These are phyloP conservation scores for Dendrocopos noguchii DNA, from an alignment of 2,113 vertebrate genomes.

Conservation along the genomic window DNA sequence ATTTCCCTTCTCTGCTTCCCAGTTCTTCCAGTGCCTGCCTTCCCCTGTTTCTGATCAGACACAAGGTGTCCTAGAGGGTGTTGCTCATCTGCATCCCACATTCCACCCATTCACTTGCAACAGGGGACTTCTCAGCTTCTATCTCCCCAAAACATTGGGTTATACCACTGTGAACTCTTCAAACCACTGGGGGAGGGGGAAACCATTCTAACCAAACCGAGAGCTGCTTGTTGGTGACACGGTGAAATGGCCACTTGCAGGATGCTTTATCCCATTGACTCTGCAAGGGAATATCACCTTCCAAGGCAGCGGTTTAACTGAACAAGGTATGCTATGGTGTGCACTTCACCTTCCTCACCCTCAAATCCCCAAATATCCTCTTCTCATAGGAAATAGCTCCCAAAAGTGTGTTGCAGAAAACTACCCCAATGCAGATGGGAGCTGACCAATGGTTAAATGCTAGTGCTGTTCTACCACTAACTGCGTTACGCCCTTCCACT, in stretches of 20 bases:
- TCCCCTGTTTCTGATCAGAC: neutral
- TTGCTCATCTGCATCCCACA: conserved; percentile 51
- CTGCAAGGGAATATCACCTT: conserved; percentile 16
- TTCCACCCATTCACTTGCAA: conserved; percentile 33
- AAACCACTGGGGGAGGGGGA: conserved; percentile 63
- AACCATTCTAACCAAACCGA: neutral
- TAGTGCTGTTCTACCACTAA: conserved; percentile 22
- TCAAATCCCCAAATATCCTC: neutral
- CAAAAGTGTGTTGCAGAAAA: conserved; percentile 58
- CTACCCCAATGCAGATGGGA: neutral
- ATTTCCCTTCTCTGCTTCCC: conserved; percentile 6
- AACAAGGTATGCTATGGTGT: conserved; percentile 42
- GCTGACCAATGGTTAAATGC: conserved; percentile 3
- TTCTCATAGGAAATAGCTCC: conserved; percentile 60
- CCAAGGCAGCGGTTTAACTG: neutral
- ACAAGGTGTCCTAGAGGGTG: neutral
- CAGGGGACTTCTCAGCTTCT: conserved; percentile 13
- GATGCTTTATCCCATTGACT: conserved; percentile 32
- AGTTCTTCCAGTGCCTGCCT: conserved; percentile 47
- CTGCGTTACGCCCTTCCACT: conserved; percentile 28
- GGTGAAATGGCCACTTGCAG: conserved; percentile 10
- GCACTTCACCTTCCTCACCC: conserved; percentile 28
- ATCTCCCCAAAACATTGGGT: conserved; percentile 37
- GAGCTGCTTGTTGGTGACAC: conserved; percentile 16
- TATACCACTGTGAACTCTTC: conserved; percentile 80